Evolutionary conservation across 2,888 invertebrate species (phyloP).

Genomic region (Dynastes tityus): DNA sequence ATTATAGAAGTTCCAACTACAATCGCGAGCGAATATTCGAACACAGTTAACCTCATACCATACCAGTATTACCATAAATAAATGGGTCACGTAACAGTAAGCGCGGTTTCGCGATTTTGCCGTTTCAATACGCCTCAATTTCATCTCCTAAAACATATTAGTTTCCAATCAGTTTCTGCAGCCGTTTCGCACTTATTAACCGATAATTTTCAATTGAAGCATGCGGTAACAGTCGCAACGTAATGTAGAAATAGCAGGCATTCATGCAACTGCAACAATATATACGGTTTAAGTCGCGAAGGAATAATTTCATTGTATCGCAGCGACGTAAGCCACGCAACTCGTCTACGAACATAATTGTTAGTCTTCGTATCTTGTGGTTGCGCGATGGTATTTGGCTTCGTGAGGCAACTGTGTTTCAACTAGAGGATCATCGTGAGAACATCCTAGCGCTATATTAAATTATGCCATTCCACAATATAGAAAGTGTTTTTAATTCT

Average conservation of each 20-base stretch:
- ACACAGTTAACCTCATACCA: conserved; percentile 13
- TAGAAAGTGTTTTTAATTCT: conserved; percentile 34
- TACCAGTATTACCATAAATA: conserved; percentile 24
- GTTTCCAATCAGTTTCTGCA: conserved; percentile 21
- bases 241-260: conserved; percentile 5
- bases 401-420: conserved; percentile 27
- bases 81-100: conserved; percentile 39
- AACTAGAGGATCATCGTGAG: conserved; percentile 31
- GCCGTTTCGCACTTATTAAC: not conserved
- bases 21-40: not conserved
- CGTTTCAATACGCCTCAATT: conserved; percentile 31
- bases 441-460: conserved; percentile 31
- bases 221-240: not conserved
- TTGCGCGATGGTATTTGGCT: conserved; percentile 36
- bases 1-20: no score
- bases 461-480: conserved; percentile 41
- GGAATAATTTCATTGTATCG: not conserved
- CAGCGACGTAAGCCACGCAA: not conserved
- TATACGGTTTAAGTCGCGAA: not conserved
- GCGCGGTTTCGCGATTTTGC: conserved; percentile 32
- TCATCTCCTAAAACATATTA: conserved; percentile 18
- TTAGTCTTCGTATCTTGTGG: conserved; percentile 12
- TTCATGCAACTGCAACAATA: conserved; percentile 3
- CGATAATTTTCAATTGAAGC: conserved; percentile 9
- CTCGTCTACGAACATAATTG: conserved; percentile 2